Evolutionary conservation across 2,113 vertebrate genomes (phyloP).

Genomic region (Oenanthe melanoleuca): DNA sequence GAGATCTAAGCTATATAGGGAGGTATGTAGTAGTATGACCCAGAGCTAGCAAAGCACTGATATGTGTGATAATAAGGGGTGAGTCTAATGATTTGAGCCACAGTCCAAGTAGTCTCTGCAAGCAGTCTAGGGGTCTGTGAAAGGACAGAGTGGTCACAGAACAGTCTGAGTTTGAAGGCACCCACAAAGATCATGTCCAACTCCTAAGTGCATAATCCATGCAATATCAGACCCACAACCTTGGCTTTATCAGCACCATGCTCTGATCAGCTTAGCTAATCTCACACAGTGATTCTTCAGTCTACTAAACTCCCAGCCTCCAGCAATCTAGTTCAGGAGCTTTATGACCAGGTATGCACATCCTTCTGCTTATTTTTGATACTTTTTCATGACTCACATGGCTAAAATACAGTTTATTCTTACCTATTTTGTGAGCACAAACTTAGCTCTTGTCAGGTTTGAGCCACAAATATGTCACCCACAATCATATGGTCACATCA

Average conservation of each 20-base stretch:
- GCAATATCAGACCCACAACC: neutral
- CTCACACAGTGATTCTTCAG: neutral
- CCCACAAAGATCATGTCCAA: neutral
- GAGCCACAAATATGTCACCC: neutral
- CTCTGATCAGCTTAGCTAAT: neutral
- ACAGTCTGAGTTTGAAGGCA: neutral
- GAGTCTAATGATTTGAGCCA: neutral
- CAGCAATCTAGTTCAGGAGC: neutral
- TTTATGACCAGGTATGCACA: neutral
- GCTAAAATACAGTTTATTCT: neutral
- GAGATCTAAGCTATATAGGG: neutral
- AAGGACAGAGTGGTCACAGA: neutral
- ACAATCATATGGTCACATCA: conserved; percentile 1
- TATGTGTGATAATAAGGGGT: neutral
- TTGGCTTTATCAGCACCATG: neutral
- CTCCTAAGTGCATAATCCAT: too few relatives aligned
- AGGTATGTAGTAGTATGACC: neutral
- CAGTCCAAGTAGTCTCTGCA: neutral
- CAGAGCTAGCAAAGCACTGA: neutral
- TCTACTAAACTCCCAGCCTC: neutral
- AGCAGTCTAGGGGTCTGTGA: too few relatives aligned
- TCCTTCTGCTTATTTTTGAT: neutral
- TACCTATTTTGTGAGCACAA: neutral
- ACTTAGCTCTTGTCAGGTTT: neutral
- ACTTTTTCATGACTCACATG: neutral